Conservation (phyloP, 1,140 invertebrate species). For the Grapholita molesta region DNA sequence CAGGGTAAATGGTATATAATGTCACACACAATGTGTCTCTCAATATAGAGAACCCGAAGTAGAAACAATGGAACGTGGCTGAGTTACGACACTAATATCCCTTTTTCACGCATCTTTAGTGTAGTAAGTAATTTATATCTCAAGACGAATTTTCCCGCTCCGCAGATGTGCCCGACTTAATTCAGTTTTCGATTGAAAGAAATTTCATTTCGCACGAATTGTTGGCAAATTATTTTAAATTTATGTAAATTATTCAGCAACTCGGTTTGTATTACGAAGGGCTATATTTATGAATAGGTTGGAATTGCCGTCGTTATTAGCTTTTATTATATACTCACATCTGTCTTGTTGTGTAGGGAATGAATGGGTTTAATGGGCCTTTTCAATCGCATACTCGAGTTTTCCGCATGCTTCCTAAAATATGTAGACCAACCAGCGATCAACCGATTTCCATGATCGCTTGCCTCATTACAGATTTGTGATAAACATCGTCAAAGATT, state of each 20-base stretch:
- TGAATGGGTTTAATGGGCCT: background rate
- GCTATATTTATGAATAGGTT: background rate
- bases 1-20: background rate
- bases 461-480: too few relatives aligned
- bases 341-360: background rate
- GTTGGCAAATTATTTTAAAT: conserved; percentile 13
- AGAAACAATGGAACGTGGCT: background rate
- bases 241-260: conserved; percentile 11
- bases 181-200: conserved; percentile 9
- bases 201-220: conserved; percentile 4
- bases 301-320: background rate
- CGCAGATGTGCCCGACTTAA: conserved; percentile 10
- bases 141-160: background rate
- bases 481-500: too few relatives aligned
- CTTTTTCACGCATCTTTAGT: conserved; percentile 7
- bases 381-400: background rate
- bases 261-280: background rate
- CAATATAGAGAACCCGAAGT: background rate
- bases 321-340: background rate
- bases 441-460: too few relatives aligned
- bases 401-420: too few relatives aligned
- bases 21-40: background rate
- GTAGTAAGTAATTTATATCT: conserved; percentile 7
- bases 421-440: too few relatives aligned
- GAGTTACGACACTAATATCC: background rate